Conservation (phyloP, 2,113 vertebrate species). For the Rhineura floridana region DNA sequence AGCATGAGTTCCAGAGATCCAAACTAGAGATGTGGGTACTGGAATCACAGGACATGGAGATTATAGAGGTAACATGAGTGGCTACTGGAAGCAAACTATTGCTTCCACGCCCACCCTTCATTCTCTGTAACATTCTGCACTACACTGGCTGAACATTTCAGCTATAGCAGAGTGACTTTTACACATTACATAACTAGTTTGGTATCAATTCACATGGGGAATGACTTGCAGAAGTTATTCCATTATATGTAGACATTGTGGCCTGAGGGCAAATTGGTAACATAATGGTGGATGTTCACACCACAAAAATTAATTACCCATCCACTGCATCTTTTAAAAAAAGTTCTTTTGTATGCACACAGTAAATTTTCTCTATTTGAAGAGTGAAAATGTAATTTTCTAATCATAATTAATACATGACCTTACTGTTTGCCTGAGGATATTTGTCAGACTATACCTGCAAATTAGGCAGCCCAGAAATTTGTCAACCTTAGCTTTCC, state of each 20-base stretch:
- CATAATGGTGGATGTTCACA: neutral
- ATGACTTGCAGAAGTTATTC: neutral
- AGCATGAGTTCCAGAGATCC: neutral
- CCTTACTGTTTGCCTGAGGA: constrained; percentile 20
- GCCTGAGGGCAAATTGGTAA: neutral
- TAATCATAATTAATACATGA: constrained; percentile 37
- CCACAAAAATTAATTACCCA: constrained; percentile 10
- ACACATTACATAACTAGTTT: neutral
- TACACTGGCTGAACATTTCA: neutral
- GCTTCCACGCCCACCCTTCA: neutral
- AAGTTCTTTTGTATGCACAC: constrained; percentile 1
- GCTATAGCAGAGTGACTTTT: neutral
- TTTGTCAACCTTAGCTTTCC: neutral
- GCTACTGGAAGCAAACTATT: neutral
- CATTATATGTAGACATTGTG: neutral
- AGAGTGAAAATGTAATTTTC: constrained; percentile 8
- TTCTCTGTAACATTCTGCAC: neutral
- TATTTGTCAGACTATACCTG: constrained; percentile 12
- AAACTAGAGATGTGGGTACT: neutral
- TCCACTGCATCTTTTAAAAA: neutral
- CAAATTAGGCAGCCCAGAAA: neutral
- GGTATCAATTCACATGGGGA: neutral
- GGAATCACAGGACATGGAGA: neutral
- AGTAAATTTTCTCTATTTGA: constrained; percentile 4
- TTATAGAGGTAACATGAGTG: neutral